Percentiles rank a stretch among this genome's conserved stretches.
phyloP scores from a whole-genome alignment of 2,797 vertebrate genomes.

The Momotus momota region DNA sequence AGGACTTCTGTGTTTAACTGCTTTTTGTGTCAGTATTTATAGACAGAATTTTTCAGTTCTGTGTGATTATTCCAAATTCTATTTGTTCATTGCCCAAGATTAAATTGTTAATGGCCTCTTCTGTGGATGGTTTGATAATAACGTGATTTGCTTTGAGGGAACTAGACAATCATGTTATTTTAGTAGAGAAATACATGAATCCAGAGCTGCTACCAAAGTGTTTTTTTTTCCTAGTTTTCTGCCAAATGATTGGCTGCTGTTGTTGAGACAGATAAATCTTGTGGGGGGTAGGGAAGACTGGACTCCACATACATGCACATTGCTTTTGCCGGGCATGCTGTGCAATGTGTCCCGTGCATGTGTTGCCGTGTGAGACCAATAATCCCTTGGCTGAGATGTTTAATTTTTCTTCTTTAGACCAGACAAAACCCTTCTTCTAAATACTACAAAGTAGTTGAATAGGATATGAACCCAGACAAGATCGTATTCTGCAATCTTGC shows the following conservation, averaged over 20 bases:
- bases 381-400: neutral
- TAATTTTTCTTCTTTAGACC: neutral
- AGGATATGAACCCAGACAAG: neutral
- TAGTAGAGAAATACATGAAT: neutral
- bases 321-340: neutral
- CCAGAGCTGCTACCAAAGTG: neutral
- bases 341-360: neutral
- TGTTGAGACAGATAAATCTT: neutral
- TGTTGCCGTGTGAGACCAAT: neutral
- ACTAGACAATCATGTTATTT: neutral
- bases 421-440: neutral
- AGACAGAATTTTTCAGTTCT: neutral
- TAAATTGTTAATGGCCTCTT: neutral
- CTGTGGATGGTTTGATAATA: neutral
- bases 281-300: neutral
- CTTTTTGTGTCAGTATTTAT: neutral
- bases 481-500: neutral
- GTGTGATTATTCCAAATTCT: neutral
- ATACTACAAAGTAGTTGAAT: neutral
- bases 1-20: neutral
- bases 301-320: rapidly evolving
- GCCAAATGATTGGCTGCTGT: neutral
- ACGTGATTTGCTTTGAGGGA: rapidly evolving
- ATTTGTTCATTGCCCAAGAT: neutral
- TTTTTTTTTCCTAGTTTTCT: neutral